Evolutionary conservation across 2,113 vertebrate genomes (phyloP), one percentile per base, ranked within the genome.

Genomic region (Gasterosteus aculeatus): DNA sequence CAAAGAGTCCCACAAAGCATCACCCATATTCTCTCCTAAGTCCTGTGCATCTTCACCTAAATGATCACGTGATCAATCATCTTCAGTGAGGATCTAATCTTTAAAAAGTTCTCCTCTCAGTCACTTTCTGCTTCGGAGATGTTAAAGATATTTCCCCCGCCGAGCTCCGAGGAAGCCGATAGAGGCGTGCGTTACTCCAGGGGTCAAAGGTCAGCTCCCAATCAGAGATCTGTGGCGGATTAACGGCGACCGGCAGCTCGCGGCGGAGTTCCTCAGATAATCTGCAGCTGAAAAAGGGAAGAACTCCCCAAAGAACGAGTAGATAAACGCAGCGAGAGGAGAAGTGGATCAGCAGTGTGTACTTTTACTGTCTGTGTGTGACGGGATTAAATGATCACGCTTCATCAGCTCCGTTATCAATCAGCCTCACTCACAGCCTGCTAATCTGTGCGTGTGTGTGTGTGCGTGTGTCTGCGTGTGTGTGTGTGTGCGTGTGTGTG

Each of bases 341-440:
- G 38, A 39, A 63, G 78, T 70, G 75, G 78, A 84, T 87, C 62
- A 84, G 18, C 79, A 47, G 38, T 26, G 70, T 51, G 62, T 59
- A 7, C 19, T 47, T 61, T 64, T 19, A 29, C 18, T 74, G 73
- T 79, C 60, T 80, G 57, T 71, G 64, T 77, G 69, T 53, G 61
- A 51, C 4, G 46, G 35, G 59, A 66, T 84, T 76, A 84, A 78
- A 64, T 69, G 81, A 76, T 73, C 75, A 70, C 58, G 42, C 46
- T 67, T 80, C 69, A 74, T 77, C 72, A 7, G 41, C 61, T 68
- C 49, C 60, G 81, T 70, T 77, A 70, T 86, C 81, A 75, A 44
- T 69, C 74, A 78, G 66, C 15, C 41, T 54, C 57, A 11, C 14
- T 2, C n/a, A 75, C 66, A 62, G 54, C 18, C 54, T 29, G 51